These are phyloP conservation scores for Orthonychiurus folsomi DNA, from an alignment of 2,888 invertebrate species.

Conservation along the genomic window DNA sequence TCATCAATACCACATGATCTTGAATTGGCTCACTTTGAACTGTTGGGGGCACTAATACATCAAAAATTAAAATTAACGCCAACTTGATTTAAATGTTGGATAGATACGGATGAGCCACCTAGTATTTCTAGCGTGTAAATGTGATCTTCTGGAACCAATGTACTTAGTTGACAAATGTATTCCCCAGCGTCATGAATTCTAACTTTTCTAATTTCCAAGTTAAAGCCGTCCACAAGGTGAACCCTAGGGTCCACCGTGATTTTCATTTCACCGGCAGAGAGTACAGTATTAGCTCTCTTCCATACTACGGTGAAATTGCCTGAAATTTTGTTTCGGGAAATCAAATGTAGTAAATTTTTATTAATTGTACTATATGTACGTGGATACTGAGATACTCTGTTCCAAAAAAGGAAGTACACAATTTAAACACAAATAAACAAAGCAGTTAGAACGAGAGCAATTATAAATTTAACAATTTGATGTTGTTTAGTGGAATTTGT, in stretches of 20 bases:
- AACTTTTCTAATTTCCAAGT: conserved; percentile 60
- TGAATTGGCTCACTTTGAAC: background rate
- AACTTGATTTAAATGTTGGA: too few relatives aligned
- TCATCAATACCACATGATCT: background rate
- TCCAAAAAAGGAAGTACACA: too few relatives aligned
- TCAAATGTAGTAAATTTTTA: too few relatives aligned
- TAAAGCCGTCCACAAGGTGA: conserved; percentile 59
- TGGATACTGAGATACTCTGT: too few relatives aligned
- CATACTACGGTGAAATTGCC: conserved; percentile 60
- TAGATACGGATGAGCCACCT: too few relatives aligned
- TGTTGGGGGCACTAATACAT: background rate
- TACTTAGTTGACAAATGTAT: conserved; percentile 67
- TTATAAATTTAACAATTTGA: too few relatives aligned
- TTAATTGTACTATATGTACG: too few relatives aligned
- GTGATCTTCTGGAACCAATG: conserved; percentile 59
- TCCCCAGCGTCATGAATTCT: conserved; percentile 63
- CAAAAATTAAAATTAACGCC: too few relatives aligned
- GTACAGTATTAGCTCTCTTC: conserved; percentile 59
- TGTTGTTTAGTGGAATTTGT: too few relatives aligned
- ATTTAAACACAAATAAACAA: too few relatives aligned
- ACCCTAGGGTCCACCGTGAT: conserved; percentile 59
- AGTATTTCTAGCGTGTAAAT: conserved; percentile 63
- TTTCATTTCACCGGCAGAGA: conserved; percentile 62
- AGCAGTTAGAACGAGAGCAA: too few relatives aligned
- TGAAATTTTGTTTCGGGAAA: too few relatives aligned